Evolutionary conservation across 2,113 vertebrate species (phyloP), one percentile per base, ranked within the genome.

Genomic region (Syrrhaptes paradoxus): DNA sequence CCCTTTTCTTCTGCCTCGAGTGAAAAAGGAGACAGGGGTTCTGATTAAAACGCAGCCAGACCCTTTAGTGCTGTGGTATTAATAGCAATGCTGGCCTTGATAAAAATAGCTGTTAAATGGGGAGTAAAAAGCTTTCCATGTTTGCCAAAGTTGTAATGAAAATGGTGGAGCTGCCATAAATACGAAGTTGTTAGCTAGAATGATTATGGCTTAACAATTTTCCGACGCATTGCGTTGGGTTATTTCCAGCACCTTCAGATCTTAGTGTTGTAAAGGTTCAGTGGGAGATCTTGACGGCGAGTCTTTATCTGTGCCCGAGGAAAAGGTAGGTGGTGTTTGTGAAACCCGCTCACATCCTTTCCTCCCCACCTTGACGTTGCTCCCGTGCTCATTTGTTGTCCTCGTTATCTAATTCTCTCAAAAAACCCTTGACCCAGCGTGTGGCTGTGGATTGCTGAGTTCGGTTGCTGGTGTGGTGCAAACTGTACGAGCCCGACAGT

Each of bases 71-170:
- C 51, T 72, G 24, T 72, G 52, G 67, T 85, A 95, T 95, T 95
- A 95, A 96, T 93, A 91, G 79, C 0, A 0, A 48, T 89, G 57
- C 45, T 86, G 84, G 85, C 93, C 92, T 96, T 92, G 91, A 89
- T 78, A 93, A 95, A 91, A 97, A 95, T 93, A 96, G 89, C 89
- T 93, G 91, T 94, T 97, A 96, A 97, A 97, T 95, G 91, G 43
- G 89, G 73, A 96, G 73, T 96, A 95, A 96, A 97, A 96, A 91
- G 66, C 97, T 95, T 90, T 93, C 82, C 19, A 1, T 75, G 93
- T 94, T 96, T 96, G 93, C 94, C 85, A 91, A 89, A 93, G 86
- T 49, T 82, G 83, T 96, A 96, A 97, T 97, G 95, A 92, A 95
- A 96, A 95, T 89, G 89, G 85, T 89, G 82, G 79, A 91, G 86